These are phyloP conservation scores for Peromyscus eremicus DNA, from an alignment of 2,797 vertebrate genomes.

Conservation along the genomic window DNA sequence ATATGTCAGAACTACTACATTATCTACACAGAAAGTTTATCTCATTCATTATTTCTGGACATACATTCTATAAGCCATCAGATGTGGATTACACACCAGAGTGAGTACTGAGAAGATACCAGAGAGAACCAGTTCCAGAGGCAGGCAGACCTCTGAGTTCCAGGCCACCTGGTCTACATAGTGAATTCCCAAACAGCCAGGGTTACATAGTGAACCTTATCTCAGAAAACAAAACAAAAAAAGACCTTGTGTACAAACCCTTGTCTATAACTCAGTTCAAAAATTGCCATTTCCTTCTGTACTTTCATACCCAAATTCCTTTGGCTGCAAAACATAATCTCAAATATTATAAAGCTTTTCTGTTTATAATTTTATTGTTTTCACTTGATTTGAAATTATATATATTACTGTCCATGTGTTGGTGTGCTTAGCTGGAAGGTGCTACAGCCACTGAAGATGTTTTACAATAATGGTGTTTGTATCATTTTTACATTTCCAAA, in stretches of 20 bases:
- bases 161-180: not conserved
- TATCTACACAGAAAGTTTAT: not conserved
- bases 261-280: not conserved
- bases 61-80: not conserved
- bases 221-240: not conserved
- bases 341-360: not conserved
- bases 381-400: not conserved
- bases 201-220: not conserved
- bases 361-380: conserved; percentile 6
- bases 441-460: not conserved
- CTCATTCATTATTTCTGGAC: not conserved
- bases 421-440: not conserved
- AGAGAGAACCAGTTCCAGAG: not conserved
- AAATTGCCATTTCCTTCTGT: not conserved
- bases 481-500: conserved; percentile 3
- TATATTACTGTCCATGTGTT: not conserved
- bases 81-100: not conserved
- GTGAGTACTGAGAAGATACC: not conserved
- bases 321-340: conserved; percentile 42
- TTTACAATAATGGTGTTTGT: not conserved
- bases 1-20: not conserved
- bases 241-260: not conserved
- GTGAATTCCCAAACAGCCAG: not conserved
- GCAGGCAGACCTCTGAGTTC: not conserved
- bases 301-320: not conserved